Evolutionary conservation across 2,113 vertebrate genomes (phyloP).

Genomic region (Pseudopodoces humilis): DNA sequence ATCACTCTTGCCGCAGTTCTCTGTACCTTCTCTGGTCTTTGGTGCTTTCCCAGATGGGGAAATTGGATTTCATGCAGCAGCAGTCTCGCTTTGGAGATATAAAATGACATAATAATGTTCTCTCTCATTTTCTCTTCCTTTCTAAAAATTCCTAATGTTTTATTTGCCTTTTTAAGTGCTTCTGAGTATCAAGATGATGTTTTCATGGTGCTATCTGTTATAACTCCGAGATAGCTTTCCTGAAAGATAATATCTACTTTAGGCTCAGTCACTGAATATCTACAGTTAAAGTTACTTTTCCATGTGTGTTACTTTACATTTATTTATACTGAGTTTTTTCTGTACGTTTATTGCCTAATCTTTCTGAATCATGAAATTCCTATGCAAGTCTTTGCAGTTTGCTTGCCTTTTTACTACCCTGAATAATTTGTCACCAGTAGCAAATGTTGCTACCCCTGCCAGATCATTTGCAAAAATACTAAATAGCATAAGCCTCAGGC

Average conservation of each 20-base stretch:
- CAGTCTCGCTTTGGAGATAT: background rate
- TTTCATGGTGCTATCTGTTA: background rate
- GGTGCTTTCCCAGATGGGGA: background rate
- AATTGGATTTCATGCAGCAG: background rate
- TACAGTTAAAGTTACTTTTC: background rate
- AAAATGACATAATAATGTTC: background rate
- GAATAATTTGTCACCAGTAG: background rate
- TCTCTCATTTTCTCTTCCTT: background rate
- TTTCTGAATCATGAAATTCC: background rate
- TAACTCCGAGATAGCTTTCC: background rate
- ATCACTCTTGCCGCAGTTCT: background rate
- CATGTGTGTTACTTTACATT: background rate
- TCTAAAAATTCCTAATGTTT: background rate
- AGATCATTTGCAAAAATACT: background rate
- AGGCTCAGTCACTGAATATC: background rate
- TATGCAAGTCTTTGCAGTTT: background rate
- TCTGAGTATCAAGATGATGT: background rate
- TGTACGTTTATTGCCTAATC: background rate
- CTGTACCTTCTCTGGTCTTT: background rate
- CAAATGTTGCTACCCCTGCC: background rate
- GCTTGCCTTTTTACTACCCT: constrained; percentile 7
- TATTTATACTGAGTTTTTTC: constrained; percentile 14
- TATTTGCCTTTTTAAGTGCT: constrained; percentile 33
- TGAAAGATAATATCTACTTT: constrained; percentile 1
- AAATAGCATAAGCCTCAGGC: background rate